Conservation (phyloP, 2,888 invertebrate genomes). For the Polia nebulosa region DNA sequence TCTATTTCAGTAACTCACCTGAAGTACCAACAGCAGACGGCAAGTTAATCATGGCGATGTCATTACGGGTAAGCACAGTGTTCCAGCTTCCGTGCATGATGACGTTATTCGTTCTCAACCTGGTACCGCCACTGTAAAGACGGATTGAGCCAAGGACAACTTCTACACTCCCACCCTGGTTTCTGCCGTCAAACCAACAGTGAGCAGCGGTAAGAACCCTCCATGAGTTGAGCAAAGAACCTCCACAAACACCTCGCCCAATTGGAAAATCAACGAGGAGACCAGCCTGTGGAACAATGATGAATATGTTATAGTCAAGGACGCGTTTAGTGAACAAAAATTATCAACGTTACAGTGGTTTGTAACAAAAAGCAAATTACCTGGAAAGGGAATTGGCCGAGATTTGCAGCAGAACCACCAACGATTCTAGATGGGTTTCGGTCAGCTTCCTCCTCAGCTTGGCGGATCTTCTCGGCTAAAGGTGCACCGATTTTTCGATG, state of each 20-base stretch:
- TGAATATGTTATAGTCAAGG: background rate
- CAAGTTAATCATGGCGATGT: conserved; percentile 75
- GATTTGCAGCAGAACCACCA: conserved; percentile 53
- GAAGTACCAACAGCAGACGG: conserved; percentile 56
- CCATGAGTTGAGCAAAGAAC: conserved; percentile 69
- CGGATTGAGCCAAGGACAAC: conserved; percentile 75
- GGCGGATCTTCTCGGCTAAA: conserved; percentile 58
- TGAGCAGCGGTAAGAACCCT: conserved; percentile 70
- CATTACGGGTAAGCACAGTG: conserved; percentile 72
- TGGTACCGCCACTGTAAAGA: conserved; percentile 75
- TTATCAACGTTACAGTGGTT: no score
- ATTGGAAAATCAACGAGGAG: conserved; percentile 41
- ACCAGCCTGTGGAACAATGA: conserved; percentile 64
- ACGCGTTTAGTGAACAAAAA: no score
- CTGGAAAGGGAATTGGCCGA: conserved; percentile 67
- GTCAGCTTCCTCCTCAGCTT: conserved; percentile 50
- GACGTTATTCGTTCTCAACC: conserved; percentile 69
- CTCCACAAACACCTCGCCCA: conserved; percentile 74
- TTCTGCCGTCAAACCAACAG: conserved; percentile 17
- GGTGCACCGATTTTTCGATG: conserved; percentile 58
- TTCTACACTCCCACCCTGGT: conserved; percentile 44
- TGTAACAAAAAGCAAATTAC: background rate
- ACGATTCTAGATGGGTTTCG: conserved; percentile 60
- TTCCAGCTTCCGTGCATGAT: conserved; percentile 73
- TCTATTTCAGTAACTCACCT: conserved; percentile 66